Percentiles rank a stretch among this genome's conserved stretches.
Evolutionary conservation across 2,797 vertebrate genomes (phyloP).

Genomic region (Neoniphon sammara): DNA sequence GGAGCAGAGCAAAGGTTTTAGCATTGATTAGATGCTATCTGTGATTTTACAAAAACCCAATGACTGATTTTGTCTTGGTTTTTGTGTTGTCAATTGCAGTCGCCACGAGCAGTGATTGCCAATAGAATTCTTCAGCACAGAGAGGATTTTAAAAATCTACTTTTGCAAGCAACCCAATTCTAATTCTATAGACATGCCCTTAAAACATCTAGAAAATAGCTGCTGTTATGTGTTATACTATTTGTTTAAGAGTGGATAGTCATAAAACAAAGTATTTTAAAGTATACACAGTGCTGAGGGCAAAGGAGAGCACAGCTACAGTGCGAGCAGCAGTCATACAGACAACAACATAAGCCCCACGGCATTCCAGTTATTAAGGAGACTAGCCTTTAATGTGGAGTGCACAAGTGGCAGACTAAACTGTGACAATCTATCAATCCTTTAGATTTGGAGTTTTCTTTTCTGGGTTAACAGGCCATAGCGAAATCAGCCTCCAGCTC

Average conservation of each 20-base stretch:
- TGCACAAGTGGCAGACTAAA: constrained; percentile 8
- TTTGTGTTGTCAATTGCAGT: too few species aligned
- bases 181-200: not conserved
- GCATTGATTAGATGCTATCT: constrained; percentile 20
- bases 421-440: constrained; percentile 17
- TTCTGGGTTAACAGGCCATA: constrained; percentile 53
- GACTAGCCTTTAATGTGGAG: not conserved
- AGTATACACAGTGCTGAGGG: too few species aligned
- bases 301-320: not conserved
- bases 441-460: constrained; percentile 36
- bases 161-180: not conserved
- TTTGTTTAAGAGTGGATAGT: too few species aligned
- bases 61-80: not conserved
- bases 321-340: not conserved
- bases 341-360: not conserved
- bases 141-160: too few species aligned
- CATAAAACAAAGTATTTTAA: too few species aligned
- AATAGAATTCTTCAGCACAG: too few species aligned
- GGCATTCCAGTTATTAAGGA: not conserved
- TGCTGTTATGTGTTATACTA: not conserved
- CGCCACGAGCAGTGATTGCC: too few species aligned
- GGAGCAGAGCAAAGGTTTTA: constrained; percentile 4
- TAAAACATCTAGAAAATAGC: not conserved
- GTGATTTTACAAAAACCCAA: constrained; percentile 24
- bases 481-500: constrained; percentile 34